Evolutionary conservation across 64 coral and sea anemone genomes (phyloP).

Genomic region (Montipora foliosa): DNA sequence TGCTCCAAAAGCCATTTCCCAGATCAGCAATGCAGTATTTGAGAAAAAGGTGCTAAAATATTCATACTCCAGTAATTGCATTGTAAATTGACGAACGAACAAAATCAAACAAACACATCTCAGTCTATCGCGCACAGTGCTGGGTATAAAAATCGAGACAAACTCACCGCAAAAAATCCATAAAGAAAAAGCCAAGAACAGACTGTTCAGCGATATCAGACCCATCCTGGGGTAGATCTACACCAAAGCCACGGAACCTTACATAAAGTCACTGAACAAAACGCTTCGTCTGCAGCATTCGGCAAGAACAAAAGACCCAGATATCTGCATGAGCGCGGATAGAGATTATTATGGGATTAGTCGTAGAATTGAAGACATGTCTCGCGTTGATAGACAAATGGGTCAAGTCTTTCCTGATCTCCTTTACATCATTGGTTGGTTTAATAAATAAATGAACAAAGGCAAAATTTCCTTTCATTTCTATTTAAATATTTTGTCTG

Average conservation of each 20-base stretch:
- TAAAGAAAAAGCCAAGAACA: conserved; percentile 67
- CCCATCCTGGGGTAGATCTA: conserved; percentile 44
- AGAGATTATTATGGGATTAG: conserved; percentile 88
- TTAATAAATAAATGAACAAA: conserved; percentile 75
- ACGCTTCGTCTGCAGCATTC: conserved; percentile 42
- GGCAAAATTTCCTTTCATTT: conserved; percentile 88
- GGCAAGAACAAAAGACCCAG: conserved; percentile 57
- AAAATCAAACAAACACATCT: conserved; percentile 99
- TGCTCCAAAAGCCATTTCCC: conserved; percentile 30
- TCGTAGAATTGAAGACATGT: conserved; percentile 55
- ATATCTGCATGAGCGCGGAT: conserved; percentile 53
- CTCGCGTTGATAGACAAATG: conserved; percentile 21
- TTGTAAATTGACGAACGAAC: conserved; percentile 98
- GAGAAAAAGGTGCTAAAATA: conserved; percentile 96
- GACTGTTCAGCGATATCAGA: conserved; percentile 17
- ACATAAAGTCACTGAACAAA: conserved; percentile 31
- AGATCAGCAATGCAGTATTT: conserved; percentile 66
- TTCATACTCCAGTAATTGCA: conserved; percentile 94
- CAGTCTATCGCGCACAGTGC: conserved; percentile 46
- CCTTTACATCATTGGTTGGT: conserved; percentile 62
- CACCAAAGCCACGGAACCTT: conserved; percentile 55
- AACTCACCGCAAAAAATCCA: conserved; percentile 89
- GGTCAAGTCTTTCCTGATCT: conserved; percentile 45
- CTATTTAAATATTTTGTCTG: conserved; percentile 90
- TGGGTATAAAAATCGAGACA: background rate